Conservation (phyloP, 2,888 invertebrate species). For the Stictocephala bisonia region DNA sequence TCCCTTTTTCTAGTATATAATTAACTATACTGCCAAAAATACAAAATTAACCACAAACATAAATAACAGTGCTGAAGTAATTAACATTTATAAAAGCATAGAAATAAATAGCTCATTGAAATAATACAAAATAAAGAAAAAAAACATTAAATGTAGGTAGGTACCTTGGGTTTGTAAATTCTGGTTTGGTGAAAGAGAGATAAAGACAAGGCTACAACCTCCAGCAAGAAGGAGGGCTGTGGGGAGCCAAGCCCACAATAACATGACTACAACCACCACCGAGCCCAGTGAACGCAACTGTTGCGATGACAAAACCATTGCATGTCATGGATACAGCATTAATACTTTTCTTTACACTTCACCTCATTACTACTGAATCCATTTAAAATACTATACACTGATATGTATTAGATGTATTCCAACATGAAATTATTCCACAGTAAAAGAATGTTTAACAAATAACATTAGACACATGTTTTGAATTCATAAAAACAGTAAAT, state of each 20-base stretch:
- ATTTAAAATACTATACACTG: not conserved
- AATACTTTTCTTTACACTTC: not conserved
- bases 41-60: too few species aligned
- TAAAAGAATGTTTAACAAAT: not conserved
- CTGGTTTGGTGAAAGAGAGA: constrained; percentile 27
- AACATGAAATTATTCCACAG: not conserved
- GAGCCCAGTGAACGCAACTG: constrained; percentile 39
- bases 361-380: not conserved
- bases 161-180: constrained; percentile 14
- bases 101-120: too few species aligned
- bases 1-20: too few species aligned
- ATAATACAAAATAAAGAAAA: constrained; percentile 34
- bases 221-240: constrained; percentile 22
- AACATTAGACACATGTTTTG: too few species aligned
- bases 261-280: constrained; percentile 23
- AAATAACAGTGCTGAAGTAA: too few species aligned
- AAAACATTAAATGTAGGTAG: constrained; percentile 16
- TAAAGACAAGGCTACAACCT: constrained; percentile 41
- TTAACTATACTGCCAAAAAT: too few species aligned
- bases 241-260: constrained; percentile 46
- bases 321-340: not conserved
- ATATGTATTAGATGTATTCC: not conserved
- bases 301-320: constrained; percentile 40
- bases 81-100: too few species aligned
- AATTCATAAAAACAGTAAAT: too few species aligned